A percentile compares a stretch with the other conserved stretches of the same genome.
These are phyloP conservation scores for Drosophila planitibia DNA, from an alignment of 2,888 invertebrate genomes.

Conservation along the genomic window DNA sequence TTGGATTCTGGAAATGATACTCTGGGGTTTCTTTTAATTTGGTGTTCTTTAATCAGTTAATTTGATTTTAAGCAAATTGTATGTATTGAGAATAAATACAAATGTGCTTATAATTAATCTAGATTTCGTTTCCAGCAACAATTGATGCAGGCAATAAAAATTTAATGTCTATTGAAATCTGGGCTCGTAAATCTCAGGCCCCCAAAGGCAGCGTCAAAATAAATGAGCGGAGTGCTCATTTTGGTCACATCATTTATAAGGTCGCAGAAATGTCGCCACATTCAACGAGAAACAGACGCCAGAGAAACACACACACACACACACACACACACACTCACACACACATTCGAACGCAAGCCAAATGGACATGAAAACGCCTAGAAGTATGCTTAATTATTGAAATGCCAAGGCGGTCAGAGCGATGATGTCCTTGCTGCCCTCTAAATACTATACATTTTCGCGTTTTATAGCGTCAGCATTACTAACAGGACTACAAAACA, in stretches of 20 bases:
- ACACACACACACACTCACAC: not conserved
- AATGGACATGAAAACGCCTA: slow-evolving; percentile 72
- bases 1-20: not conserved
- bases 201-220: slow-evolving; percentile 21
- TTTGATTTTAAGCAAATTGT: slow-evolving; percentile 1
- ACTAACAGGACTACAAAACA: slow-evolving; percentile 35
- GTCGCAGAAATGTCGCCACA: slow-evolving; percentile 50
- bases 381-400: slow-evolving; percentile 80
- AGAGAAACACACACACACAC: slow-evolving; percentile 2
- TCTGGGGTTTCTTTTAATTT: not conserved
- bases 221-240: slow-evolving; percentile 54
- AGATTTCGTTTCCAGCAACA: slow-evolving; percentile 10
- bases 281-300: slow-evolving; percentile 32
- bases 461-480: slow-evolving; percentile 66
- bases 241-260: slow-evolving; percentile 54
- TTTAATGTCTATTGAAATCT: slow-evolving; percentile 55
- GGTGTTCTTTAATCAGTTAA: slow-evolving; percentile 1
- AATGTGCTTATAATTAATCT: slow-evolving; percentile 18
- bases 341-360: slow-evolving; percentile 1
- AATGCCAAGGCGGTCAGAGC: slow-evolving; percentile 49
- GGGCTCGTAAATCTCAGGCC: slow-evolving; percentile 36
- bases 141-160: slow-evolving; percentile 68
- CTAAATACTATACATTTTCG: slow-evolving; percentile 74
- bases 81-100: not conserved
- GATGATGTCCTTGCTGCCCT: slow-evolving; percentile 50